Conservation (phyloP, 1,140 invertebrate genomes). For the Pogonognathellus flavescens region DNA sequence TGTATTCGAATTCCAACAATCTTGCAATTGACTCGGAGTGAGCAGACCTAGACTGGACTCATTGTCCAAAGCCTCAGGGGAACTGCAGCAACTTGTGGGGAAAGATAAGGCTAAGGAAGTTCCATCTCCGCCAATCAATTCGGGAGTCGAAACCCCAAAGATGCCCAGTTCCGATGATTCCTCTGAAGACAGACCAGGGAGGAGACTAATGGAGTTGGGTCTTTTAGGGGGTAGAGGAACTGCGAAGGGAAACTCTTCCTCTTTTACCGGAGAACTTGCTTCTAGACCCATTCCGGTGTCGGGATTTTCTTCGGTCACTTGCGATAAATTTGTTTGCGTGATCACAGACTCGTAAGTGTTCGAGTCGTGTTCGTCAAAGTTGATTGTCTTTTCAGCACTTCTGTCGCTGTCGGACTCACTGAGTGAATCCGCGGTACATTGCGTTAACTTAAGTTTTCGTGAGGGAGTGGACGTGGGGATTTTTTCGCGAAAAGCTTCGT, state of each 20-base stretch:
- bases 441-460: background rate
- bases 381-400: background rate
- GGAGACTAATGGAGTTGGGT: conserved; percentile 41
- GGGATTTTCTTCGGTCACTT: background rate
- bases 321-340: background rate
- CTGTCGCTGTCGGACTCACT: background rate
- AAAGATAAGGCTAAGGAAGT: conserved; percentile 50
- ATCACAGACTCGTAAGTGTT: background rate
- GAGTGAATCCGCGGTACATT: background rate
- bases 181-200: conserved; percentile 24
- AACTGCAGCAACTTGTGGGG: conserved; percentile 56
- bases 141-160: conserved; percentile 51
- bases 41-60: conserved; percentile 57
- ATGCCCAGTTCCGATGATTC: conserved; percentile 55
- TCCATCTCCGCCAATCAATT: conserved; percentile 52
- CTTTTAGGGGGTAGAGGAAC: conserved; percentile 13
- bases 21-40: conserved; percentile 53
- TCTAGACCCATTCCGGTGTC: background rate
- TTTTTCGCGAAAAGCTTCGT: conserved; percentile 16
- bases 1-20: conserved; percentile 53
- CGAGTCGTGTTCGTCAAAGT: background rate
- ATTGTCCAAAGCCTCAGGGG: conserved; percentile 48
- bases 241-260: background rate
- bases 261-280: background rate
- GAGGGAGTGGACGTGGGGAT: background rate